Evolutionary conservation across 2,888 invertebrate genomes (phyloP).

Genomic region (Heteromurus nitidus): DNA sequence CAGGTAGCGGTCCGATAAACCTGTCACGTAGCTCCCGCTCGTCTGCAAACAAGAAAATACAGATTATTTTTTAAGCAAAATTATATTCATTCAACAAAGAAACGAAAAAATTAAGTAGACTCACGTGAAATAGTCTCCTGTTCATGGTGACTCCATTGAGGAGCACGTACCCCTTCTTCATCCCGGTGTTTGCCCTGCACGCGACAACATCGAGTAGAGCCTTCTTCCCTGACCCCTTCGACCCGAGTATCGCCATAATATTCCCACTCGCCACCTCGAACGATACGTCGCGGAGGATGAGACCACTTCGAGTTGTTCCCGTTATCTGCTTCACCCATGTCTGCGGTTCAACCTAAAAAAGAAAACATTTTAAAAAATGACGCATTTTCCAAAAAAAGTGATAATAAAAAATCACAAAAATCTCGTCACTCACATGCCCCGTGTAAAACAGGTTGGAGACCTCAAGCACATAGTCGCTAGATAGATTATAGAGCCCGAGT

Average conservation of each 20-base stretch:
- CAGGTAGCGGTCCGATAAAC: constrained; percentile 68
- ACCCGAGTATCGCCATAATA: constrained; percentile 93
- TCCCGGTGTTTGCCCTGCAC: constrained; percentile 74
- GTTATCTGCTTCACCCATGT: constrained; percentile 85
- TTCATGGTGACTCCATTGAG: constrained; percentile 91
- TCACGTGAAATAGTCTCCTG: constrained; percentile 86
- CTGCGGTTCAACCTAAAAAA: constrained; percentile 84
- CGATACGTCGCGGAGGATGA: constrained; percentile 94
- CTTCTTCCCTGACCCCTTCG: constrained; percentile 93
- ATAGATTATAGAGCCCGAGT: constrained; percentile 73
- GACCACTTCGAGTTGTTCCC: constrained; percentile 87
- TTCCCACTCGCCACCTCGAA: constrained; percentile 94
- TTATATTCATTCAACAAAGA: background rate
- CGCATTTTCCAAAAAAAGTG: too few species aligned
- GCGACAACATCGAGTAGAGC: constrained; percentile 93
- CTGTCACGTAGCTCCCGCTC: constrained; percentile 71
- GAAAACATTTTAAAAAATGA: constrained; percentile 6
- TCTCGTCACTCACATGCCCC: constrained; percentile 82
- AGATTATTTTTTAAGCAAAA: constrained; percentile 1
- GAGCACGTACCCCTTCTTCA: constrained; percentile 86
- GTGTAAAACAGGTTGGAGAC: constrained; percentile 92
- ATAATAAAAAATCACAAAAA: background rate
- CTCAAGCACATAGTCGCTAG: constrained; percentile 90
- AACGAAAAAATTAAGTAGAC: constrained; percentile 78
- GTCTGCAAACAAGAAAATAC: constrained; percentile 48